phyloP scores from a whole-genome alignment of 2,888 invertebrate genomes.

The Acanthopleura granulata region DNA sequence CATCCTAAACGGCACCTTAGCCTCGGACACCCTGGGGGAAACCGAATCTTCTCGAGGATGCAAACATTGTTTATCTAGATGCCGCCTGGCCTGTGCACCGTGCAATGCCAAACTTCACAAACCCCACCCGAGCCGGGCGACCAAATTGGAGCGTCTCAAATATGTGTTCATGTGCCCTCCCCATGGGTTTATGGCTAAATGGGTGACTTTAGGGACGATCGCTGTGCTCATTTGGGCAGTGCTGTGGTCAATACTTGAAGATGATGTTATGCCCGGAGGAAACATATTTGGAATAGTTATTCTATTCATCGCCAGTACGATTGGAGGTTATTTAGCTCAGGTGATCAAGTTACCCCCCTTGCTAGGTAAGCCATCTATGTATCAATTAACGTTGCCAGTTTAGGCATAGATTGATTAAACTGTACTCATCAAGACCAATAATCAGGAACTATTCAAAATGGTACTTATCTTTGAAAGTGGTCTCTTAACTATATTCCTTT shows the following conservation, averaged over 20 bases:
- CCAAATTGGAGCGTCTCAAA: conserved; percentile 20
- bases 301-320: conserved; percentile 30
- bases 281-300: conserved; percentile 38
- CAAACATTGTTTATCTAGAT: not conserved
- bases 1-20: not conserved
- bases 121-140: not conserved
- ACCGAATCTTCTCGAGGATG: not conserved
- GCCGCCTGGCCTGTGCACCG: not conserved
- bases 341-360: conserved; percentile 36
- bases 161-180: conserved; percentile 39
- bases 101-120: conserved; percentile 14
- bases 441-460: too few species aligned
- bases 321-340: conserved; percentile 34
- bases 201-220: conserved; percentile 28
- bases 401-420: too few species aligned
- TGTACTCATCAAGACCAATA: too few species aligned
- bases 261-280: conserved; percentile 41
- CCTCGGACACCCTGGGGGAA: not conserved
- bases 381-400: too few species aligned
- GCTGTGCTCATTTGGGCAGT: conserved; percentile 38
- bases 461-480: too few species aligned
- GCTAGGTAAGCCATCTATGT: conserved; percentile 28
- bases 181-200: conserved; percentile 68
- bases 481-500: too few species aligned
- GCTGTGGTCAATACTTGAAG: conserved; percentile 32